A percentile compares a stretch with the other conserved stretches of the same genome.
Evolutionary conservation across 2,888 invertebrate species (phyloP).

Genomic region (Orgyia antiqua): DNA sequence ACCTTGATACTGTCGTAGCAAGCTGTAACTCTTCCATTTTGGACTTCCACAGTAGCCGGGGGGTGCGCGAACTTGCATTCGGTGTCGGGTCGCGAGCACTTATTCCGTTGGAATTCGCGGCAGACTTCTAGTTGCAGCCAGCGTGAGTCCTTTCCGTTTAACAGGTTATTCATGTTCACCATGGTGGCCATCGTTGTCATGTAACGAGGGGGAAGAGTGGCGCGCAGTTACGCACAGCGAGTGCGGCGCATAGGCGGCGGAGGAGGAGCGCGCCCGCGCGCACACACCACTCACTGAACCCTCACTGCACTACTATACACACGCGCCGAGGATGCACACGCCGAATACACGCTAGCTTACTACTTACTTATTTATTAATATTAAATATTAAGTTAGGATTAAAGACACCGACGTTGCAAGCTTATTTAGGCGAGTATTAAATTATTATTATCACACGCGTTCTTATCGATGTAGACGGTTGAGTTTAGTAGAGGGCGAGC

Average conservation of each 20-base stretch:
- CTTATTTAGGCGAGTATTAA: constrained; percentile 75
- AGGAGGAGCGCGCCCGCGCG: constrained; percentile 66
- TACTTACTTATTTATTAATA: constrained; percentile 61
- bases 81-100: constrained; percentile 98
- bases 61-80: constrained; percentile 99
- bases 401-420: constrained; percentile 76
- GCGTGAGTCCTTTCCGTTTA: constrained; percentile 99
- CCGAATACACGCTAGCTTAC: constrained; percentile 50
- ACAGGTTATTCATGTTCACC: constrained; percentile 97
- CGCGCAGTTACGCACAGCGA: constrained; percentile 68
- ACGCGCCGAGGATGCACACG: constrained; percentile 31
- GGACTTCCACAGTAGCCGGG: constrained; percentile 99
- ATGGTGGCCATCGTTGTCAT: constrained; percentile 85
- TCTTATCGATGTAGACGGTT: constrained; percentile 74
- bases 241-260: constrained; percentile 72
- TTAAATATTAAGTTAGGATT: constrained; percentile 70
- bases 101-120: constrained; percentile 99
- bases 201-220: constrained; percentile 46
- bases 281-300: constrained; percentile 58
- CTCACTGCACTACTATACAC: constrained; percentile 29
- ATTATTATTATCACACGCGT: constrained; percentile 74
- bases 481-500: constrained; percentile 75
- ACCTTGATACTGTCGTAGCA: constrained; percentile 99
- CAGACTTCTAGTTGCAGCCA: constrained; percentile 99
- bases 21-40: constrained; percentile 99